A percentile compares a stretch with the other conserved stretches of the same genome.
Conservation (phyloP, 2,113 vertebrate genomes). For the Isichthys henryi region DNA sequence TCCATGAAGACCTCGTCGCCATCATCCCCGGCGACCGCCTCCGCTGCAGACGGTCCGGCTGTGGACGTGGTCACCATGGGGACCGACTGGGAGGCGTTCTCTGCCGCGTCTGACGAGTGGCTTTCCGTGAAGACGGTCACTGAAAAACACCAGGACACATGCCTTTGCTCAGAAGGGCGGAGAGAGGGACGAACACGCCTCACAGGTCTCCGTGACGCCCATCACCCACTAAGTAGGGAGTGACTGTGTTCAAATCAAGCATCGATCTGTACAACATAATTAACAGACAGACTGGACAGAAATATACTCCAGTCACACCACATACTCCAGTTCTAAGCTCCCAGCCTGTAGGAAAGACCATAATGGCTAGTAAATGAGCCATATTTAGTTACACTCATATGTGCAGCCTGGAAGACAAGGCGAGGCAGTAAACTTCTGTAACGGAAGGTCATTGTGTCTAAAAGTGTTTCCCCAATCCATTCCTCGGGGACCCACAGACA, state of each 20-base stretch:
- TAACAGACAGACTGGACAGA: background rate
- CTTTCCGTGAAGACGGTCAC: conserved; percentile 90
- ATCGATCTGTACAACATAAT: background rate
- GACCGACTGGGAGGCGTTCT: conserved; percentile 90
- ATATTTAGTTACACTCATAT: background rate
- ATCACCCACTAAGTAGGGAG: background rate
- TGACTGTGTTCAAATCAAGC: background rate
- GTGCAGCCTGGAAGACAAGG: background rate
- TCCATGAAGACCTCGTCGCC: conserved; percentile 91
- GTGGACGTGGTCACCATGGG: conserved; percentile 93
- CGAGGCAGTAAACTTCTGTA: background rate
- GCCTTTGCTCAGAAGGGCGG: background rate
- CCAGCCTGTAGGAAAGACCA: background rate
- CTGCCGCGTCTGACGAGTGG: conserved; percentile 69
- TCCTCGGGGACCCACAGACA: background rate
- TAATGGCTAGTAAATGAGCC: background rate
- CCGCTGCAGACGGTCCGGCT: conserved; percentile 62
- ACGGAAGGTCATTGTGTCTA: background rate
- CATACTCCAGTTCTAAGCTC: background rate
- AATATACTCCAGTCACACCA: background rate
- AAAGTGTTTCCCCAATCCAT: background rate
- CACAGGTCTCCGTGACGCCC: background rate
- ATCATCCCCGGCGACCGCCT: conserved; percentile 70
- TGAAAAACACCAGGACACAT: conserved; percentile 35
- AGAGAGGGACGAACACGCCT: background rate